Evolutionary conservation across 2,113 vertebrate species (phyloP), one percentile per base, ranked within the genome.

Genomic region (Cacatua alba): DNA sequence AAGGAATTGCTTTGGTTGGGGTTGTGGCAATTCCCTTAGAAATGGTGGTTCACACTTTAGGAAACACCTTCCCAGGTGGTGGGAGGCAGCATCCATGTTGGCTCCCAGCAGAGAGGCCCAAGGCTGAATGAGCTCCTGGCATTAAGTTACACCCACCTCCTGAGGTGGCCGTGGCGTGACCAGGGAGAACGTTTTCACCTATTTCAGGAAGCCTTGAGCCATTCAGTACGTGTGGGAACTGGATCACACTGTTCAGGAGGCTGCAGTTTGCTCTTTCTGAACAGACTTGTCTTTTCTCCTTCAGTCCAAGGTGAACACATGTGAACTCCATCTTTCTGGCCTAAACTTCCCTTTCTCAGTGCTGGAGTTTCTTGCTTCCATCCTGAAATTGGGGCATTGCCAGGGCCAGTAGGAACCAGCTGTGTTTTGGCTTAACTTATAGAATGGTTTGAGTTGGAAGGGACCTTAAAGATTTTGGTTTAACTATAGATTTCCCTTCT

Each of bases 101-200:
- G 86, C 92, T 67, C 14, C 9, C 41, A 9, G 83, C 79, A 17
- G 86, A 60, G 78, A 82, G 93, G 79, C 87, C 59, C 6, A 4
- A 43, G 75, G 81, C 72, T 51, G 70, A 37, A 16, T 3, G n/a
- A 94, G 92, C 95, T 92, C 48, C 74, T 60, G 90, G 90, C 79
- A 64, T 96, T 92, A 33, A 83, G 20, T 97, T 95, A 64, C 94
- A 88, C 5, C 74, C 88, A 57, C 71, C 85, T 94, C 67, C 53
- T 72, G 91, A 80, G 70, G 78, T 49, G 86, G 94, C 77, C 17
- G 0, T 7, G 67, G 57, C 55, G 59, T 4, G 2, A 20, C 72
- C 43, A 4, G 26, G 17, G 65, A 71, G 31, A 57, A 31, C 23
- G 21, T 44, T 81, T 67, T 26, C 83, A 33, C 69, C 57, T 71